These are phyloP conservation scores for Alaudala cheleensis DNA, from an alignment of 2,113 vertebrate species.

Conservation along the genomic window DNA sequence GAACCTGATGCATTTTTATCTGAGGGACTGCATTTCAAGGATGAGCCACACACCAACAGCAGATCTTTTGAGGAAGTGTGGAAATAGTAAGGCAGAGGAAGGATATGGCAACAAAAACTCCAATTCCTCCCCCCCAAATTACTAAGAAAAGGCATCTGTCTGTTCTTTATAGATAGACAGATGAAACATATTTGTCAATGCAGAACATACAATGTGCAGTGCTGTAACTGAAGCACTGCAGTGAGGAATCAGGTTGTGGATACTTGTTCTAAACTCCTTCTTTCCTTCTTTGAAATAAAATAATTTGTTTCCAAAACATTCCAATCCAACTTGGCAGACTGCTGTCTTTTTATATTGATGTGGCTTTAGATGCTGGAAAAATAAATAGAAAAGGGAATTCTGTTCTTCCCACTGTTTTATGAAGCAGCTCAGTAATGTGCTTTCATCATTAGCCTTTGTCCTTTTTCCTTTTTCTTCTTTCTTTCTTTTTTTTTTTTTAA, in stretches of 20 bases:
- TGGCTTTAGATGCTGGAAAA: not conserved
- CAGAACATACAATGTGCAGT: not conserved
- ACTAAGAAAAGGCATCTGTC: not conserved
- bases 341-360: not conserved
- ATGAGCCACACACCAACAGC: not conserved
- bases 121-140: not conserved
- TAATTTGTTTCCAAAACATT: not conserved
- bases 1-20: not conserved
- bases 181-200: not conserved
- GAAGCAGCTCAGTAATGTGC: not conserved
- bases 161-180: not conserved
- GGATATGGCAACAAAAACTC: not conserved
- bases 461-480: rapidly evolving
- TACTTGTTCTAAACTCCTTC: not conserved
- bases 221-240: not conserved
- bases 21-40: not conserved
- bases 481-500: not conserved
- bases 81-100: not conserved
- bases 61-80: not conserved
- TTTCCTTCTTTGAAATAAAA: not conserved
- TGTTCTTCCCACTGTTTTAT: not conserved
- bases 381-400: not conserved
- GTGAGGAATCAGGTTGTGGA: not conserved
- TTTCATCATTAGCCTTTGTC: not conserved
- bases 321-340: not conserved